Evolutionary conservation across 2,888 invertebrate genomes (phyloP), one percentile per base, ranked within the genome.

Genomic region (Atherix ibis): DNA sequence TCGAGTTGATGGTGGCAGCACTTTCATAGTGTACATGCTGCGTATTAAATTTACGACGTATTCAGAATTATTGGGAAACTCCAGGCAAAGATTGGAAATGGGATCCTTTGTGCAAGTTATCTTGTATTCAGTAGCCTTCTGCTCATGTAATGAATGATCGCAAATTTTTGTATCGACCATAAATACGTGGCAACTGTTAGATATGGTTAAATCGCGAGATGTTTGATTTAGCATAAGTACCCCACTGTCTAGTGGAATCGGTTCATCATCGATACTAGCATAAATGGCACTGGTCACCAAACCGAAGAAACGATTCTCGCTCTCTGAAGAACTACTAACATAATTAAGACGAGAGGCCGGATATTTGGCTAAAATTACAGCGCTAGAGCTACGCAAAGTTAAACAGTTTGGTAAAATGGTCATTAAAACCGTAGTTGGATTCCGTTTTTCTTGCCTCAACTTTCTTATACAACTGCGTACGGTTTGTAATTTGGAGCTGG

Each of bases 131-230:
- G 75, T 73, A 0, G 89, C 88, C 49, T 80, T 76, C n/a, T 70
- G 65, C 3, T 72, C 62, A 58, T 95, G 94, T 27, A 75, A 70
- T 18, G 70, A 70, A 53, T 95, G 94, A 38, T 82, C 78, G 4
- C 77, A 73, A 46, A 88, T 65, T 56, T 88, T 79, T 0, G 87
- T 77, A 53, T 94, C 91, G 6, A 91, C 83, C 39, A 87, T 87
- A 56, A 95, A 95, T 1, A 94, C 88, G 58, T 95, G 94, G 51
- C 94, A 92, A 34, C 92, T 88, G 52, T 85, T 85, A 0, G 84
- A 84, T 13, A 75, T 70, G 42, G 70, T 70, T 8, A 73, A 47
- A 50, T 70, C 68, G 10, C 39, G 38, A 4, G 36, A 27, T n/a
- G 32, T 17, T 14, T 38, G 31, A 2, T 35, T 28, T 10, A 37